These are phyloP conservation scores for Leptarthrus brevirostris DNA, from an alignment of 2,888 invertebrate genomes.

Conservation along the genomic window DNA sequence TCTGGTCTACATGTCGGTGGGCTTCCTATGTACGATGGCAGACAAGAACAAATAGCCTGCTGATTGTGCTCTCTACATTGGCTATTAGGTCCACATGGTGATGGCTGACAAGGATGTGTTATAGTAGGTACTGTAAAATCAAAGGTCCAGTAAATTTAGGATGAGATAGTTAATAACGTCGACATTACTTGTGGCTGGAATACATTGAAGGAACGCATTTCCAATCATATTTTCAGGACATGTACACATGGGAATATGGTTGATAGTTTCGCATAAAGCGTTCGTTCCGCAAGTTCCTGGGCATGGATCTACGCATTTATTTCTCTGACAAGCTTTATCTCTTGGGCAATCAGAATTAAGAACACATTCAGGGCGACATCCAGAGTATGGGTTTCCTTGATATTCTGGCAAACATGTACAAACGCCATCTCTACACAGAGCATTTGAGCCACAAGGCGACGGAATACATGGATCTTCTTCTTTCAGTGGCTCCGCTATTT, in stretches of 20 bases:
- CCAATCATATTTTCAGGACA: constrained; percentile 73
- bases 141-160: not conserved
- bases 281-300: constrained; percentile 77
- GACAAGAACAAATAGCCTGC: constrained; percentile 79
- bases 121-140: constrained; percentile 7
- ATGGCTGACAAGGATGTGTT: constrained; percentile 68
- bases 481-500: constrained; percentile 64
- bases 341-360: constrained; percentile 77
- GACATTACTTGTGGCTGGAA: constrained; percentile 56
- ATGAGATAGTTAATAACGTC: too few relatives aligned
- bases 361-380: constrained; percentile 78
- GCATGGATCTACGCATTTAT: constrained; percentile 80
- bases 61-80: constrained; percentile 75
- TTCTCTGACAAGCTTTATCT: constrained; percentile 75
- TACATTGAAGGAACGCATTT: constrained; percentile 74
- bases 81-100: constrained; percentile 81
- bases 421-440: constrained; percentile 74
- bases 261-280: constrained; percentile 78
- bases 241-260: constrained; percentile 77
- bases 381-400: constrained; percentile 77
- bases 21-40: constrained; percentile 74
- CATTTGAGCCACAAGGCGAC: constrained; percentile 77
- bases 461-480: constrained; percentile 72
- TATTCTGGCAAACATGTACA: constrained; percentile 74
- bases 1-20: constrained; percentile 81